Evolutionary conservation across 2,797 vertebrate genomes (phyloP).

Genomic region (Cheracebus regulus): DNA sequence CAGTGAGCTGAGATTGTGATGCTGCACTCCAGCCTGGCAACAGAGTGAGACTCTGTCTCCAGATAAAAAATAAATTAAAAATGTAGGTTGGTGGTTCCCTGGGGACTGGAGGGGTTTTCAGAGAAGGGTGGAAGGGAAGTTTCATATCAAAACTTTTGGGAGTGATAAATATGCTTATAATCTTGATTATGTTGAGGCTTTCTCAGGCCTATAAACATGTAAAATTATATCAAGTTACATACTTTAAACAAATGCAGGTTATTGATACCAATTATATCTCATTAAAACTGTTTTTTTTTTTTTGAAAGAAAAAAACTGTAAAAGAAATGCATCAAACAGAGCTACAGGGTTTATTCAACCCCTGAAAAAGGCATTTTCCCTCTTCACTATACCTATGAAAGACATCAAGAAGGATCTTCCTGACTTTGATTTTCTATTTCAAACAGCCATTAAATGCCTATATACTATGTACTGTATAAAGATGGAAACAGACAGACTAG

Average conservation of each 20-base stretch:
- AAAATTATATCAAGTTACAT: background rate
- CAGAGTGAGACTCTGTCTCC: background rate
- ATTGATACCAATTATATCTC: background rate
- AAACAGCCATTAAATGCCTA: background rate
- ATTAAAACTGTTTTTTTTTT: background rate
- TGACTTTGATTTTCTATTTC: background rate
- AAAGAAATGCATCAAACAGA: slow-evolving; percentile 28
- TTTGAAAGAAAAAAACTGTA: background rate
- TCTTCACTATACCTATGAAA: background rate
- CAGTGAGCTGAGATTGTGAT: background rate
- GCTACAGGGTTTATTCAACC: background rate
- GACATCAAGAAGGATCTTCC: background rate
- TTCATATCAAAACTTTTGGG: background rate
- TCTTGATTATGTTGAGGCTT: background rate
- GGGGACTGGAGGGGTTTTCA: background rate
- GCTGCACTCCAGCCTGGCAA: background rate
- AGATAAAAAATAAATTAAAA: background rate
- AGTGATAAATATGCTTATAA: background rate
- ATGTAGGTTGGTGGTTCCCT: slow-evolving; percentile 4
- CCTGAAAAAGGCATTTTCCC: background rate
- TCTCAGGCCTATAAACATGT: background rate
- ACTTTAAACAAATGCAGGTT: slow-evolving; percentile 2
- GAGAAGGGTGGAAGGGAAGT: background rate
- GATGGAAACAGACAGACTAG: background rate
- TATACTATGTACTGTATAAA: background rate